phyloP scores from a whole-genome alignment of 2,113 vertebrate genomes.

The Cyprinodon tularosa region DNA sequence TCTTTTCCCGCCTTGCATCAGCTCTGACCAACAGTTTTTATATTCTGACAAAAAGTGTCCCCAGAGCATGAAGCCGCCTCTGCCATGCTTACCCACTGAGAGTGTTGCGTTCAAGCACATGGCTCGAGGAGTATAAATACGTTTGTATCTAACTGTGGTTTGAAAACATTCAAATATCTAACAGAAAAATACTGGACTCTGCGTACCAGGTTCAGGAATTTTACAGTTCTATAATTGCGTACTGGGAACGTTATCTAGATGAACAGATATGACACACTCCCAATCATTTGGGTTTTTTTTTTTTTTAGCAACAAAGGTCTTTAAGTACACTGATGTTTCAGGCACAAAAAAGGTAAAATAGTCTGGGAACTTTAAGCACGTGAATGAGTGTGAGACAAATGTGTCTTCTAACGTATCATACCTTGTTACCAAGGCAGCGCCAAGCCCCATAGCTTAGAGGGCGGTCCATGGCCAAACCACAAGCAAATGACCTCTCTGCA shows the following conservation, averaged over 20 bases:
- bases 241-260: neutral
- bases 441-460: conserved; percentile 15
- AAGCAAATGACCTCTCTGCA: conserved; percentile 56
- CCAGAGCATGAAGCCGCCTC: neutral
- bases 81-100: neutral
- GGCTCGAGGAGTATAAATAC: neutral
- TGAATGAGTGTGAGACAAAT: neutral
- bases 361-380: conserved; percentile 1
- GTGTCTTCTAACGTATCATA: conserved; percentile 31
- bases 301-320: neutral
- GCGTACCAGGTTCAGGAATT: neutral
- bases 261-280: too few species aligned
- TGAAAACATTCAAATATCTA: neutral
- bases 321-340: neutral
- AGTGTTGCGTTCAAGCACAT: neutral
- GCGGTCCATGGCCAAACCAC: conserved; percentile 34
- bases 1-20: too few species aligned
- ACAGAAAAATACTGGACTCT: neutral
- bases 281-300: neutral
- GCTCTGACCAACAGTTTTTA: too few species aligned
- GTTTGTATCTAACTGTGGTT: neutral
- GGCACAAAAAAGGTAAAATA: neutral
- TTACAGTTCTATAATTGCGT: conserved; percentile 1
- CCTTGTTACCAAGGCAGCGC: conserved; percentile 56
- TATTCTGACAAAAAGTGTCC: neutral